These are phyloP conservation scores for Phalacrocorax pelagicus DNA, from an alignment of 2,113 vertebrate genomes.

Conservation along the genomic window DNA sequence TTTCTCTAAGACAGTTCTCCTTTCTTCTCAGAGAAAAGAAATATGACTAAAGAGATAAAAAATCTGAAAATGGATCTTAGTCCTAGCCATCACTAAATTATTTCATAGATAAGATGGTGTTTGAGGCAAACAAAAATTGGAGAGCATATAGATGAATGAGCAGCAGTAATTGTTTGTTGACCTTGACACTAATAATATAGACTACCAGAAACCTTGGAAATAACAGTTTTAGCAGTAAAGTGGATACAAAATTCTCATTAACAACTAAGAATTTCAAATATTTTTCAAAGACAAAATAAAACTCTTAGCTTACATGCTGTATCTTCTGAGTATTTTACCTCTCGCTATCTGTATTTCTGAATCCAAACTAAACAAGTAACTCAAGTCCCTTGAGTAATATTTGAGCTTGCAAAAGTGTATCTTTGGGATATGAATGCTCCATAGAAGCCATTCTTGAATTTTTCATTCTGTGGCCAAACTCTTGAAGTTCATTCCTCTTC, in stretches of 20 bases:
- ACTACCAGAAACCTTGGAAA: not conserved
- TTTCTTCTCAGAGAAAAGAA: not conserved
- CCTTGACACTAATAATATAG: not conserved
- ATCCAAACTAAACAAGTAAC: not conserved
- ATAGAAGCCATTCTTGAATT: not conserved
- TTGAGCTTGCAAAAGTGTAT: not conserved
- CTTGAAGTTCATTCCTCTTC: not conserved
- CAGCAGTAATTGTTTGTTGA: not conserved
- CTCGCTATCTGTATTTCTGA: not conserved
- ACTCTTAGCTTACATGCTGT: not conserved
- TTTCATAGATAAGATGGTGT: not conserved
- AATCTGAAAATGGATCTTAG: not conserved
- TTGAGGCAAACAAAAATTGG: not conserved
- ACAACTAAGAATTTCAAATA: not conserved
- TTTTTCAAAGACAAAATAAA: not conserved
- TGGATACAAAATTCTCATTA: not conserved
- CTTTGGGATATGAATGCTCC: not conserved
- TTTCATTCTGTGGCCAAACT: not conserved
- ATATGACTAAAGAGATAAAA: not conserved
- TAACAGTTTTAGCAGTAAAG: not conserved
- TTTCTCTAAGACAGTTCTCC: not conserved
- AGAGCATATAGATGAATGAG: not conserved
- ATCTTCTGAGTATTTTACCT: not conserved
- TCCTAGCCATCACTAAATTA: not conserved
- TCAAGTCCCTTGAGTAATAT: not conserved